phyloP scores from a whole-genome alignment of 1,140 invertebrate genomes.

The Drosophila punjabiensis region DNA sequence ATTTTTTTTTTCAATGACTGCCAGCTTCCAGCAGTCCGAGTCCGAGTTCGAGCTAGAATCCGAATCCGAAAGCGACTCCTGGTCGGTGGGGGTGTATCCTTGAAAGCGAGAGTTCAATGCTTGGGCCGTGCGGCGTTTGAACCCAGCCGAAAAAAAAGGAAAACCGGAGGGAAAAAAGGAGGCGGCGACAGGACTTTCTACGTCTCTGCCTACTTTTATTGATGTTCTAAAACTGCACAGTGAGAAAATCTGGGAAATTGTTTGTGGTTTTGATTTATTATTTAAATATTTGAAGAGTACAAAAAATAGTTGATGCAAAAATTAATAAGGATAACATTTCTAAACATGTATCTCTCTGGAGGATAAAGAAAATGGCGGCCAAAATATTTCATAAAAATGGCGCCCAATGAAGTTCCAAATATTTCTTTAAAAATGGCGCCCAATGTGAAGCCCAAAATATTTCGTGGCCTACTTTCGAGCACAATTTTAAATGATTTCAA shows the following conservation, averaged over 20 bases:
- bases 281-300: background rate
- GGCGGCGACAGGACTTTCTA: constrained; percentile 23
- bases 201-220: constrained; percentile 1
- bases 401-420: no score
- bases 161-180: constrained; percentile 33
- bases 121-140: constrained; percentile 71
- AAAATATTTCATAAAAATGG: background rate
- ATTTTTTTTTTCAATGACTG: constrained; percentile 43
- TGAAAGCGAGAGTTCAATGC: constrained; percentile 81
- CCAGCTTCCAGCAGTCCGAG: constrained; percentile 35
- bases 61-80: constrained; percentile 2
- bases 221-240: background rate
- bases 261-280: background rate
- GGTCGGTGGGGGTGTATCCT: constrained; percentile 53
- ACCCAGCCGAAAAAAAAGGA: constrained; percentile 48
- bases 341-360: background rate
- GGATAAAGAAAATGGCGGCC: background rate
- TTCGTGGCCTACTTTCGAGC: background rate
- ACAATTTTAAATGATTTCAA: background rate
- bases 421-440: background rate
- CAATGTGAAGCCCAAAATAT: background rate
- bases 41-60: constrained; percentile 35
- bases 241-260: background rate
- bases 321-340: background rate
- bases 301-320: background rate